These are phyloP conservation scores for Vulpes ferrilata DNA, from an alignment of 2,113 vertebrate genomes.

Conservation along the genomic window DNA sequence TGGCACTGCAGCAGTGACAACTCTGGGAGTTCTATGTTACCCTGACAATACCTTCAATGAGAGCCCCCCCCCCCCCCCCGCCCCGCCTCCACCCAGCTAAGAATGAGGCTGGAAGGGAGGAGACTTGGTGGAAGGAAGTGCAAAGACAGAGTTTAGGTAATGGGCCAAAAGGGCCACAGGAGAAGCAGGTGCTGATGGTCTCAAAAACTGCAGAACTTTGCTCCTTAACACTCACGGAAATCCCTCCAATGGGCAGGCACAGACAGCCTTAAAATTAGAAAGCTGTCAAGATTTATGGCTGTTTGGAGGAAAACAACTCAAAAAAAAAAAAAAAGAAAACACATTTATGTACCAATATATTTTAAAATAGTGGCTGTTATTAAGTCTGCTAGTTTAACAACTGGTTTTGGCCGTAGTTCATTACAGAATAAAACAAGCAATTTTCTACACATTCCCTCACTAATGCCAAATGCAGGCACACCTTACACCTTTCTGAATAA, in stretches of 20 bases:
- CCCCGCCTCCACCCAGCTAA: not conserved
- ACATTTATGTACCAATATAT: conserved; percentile 81
- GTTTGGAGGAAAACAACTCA: conserved; percentile 68
- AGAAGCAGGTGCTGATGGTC: not conserved
- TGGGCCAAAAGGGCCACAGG: not conserved
- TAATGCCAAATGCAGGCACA: not conserved
- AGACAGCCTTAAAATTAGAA: conserved; percentile 75
- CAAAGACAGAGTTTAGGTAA: not conserved
- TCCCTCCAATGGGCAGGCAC: not conserved
- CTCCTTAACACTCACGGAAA: not conserved
- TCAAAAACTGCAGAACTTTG: not conserved
- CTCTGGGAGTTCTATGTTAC: fast-evolving
- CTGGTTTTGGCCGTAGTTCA: conserved; percentile 82
- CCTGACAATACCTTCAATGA: not conserved
- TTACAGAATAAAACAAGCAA: conserved; percentile 70
- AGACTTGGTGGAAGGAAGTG: not conserved
- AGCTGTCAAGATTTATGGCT: conserved; percentile 82
- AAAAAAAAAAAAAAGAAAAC: conserved; percentile 43
- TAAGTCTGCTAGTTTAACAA: conserved; percentile 85
- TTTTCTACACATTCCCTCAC: conserved; percentile 29
- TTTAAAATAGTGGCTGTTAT: conserved; percentile 82
- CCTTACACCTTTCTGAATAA: conserved; percentile 1
- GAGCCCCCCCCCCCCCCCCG: not conserved
- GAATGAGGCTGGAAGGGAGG: too few species aligned
- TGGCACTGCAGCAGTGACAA: not conserved